Base-by-base conservation (phyloP, 2,113 vertebrate genomes). In the Oncorhynchus nerka region DNA sequence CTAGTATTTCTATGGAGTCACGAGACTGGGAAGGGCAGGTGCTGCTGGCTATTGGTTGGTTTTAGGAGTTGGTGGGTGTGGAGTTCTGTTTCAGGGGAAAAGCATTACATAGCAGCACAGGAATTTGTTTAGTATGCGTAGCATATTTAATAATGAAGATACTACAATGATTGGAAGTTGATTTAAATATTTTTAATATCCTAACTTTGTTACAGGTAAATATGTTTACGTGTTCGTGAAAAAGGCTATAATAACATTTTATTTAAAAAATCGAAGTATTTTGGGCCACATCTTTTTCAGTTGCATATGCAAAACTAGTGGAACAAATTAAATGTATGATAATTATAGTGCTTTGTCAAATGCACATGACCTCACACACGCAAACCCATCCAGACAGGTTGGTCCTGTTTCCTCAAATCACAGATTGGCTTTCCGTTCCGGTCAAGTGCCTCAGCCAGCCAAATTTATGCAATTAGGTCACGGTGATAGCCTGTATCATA, bases 381-480 rank as follows among this genome's bases (percentile, higher is more conserved):
- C 85, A 76, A 81, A 76, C 76, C 67, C 67, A 57, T 62, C 70
- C 73, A 66, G 78, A 77, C 28, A 57, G 71, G 73, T 75, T 89
- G 75, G 91, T 85, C 88, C 78, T 77, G 80, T 83, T 84, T 83
- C 83, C 77, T 87, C 82, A 86, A 89, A 92, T 89, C 86, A 79
- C 77, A 87, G 85, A 80, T 80, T 87, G 70, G 69, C 70, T 71
- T 80, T 90, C 84, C 80, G 76, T 91, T 91, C 80, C 86, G 89
- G 92, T 94, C 92, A 93, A 93, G 86, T 88, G 91, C 88, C 84
- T 83, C 81, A 87, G 85, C 83, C 78, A 83, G 77, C 78, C 81
- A 91, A 91, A 92, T 90, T 76, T 92, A 93, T 92, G 90, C 85
- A 94, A 92, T 92, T 93, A 92, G 93, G 92, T 93, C 91, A 83